phyloP scores from a whole-genome alignment of 2,888 invertebrate genomes.

The Athetis lepigone region DNA sequence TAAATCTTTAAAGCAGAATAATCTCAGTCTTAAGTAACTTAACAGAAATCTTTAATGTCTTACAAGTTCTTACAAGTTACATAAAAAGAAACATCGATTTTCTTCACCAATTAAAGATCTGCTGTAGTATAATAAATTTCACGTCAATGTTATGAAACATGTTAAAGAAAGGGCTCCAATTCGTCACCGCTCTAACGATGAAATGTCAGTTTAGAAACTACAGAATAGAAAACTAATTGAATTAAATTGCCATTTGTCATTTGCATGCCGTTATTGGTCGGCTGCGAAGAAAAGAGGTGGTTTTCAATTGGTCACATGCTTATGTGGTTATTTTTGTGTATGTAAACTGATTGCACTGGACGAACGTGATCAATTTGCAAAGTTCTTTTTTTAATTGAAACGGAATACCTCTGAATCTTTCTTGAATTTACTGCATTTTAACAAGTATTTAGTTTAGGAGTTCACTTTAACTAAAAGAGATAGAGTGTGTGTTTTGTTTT shows the following conservation, averaged over 20 bases:
- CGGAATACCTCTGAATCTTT: conserved; percentile 21
- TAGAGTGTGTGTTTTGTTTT: neutral
- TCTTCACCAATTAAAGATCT: conserved; percentile 24
- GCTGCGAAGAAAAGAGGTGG: conserved; percentile 16
- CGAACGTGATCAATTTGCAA: conserved; percentile 40
- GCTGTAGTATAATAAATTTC: conserved; percentile 18
- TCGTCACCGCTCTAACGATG: conserved; percentile 42
- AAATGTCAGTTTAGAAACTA: conserved; percentile 54
- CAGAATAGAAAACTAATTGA: conserved; percentile 42
- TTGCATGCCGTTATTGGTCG: conserved; percentile 41
- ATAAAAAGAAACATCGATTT: conserved; percentile 20
- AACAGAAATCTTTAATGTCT: neutral
- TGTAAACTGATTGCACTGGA: conserved; percentile 35
- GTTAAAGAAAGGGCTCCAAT: conserved; percentile 49
- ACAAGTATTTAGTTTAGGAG: conserved; percentile 11
- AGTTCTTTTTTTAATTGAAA: conserved; percentile 42
- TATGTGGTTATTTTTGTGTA: conserved; percentile 36
- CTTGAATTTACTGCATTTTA: conserved; percentile 29
- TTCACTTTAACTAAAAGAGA: conserved; percentile 1
- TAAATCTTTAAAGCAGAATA: too few species aligned
- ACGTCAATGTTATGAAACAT: conserved; percentile 24
- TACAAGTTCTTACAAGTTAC: conserved; percentile 3
- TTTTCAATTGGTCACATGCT: conserved; percentile 31
- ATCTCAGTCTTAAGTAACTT: neutral
- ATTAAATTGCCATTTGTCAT: conserved; percentile 51